Evolutionary conservation across 1,140 invertebrate species (phyloP), one percentile per base, ranked within the genome.

Genomic region (Reticulitermes speratus): DNA sequence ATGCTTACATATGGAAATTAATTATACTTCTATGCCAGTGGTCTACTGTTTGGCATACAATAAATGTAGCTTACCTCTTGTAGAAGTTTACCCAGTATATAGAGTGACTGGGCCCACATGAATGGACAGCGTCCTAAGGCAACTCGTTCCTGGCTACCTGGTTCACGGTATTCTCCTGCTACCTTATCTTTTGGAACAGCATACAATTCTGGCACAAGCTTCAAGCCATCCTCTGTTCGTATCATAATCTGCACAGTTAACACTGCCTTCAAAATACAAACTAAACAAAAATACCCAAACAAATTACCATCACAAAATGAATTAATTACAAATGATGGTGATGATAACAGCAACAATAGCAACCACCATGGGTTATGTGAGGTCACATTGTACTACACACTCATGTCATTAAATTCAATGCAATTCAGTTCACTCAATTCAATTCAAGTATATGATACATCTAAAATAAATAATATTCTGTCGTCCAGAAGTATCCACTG

Each of bases 91-190:
- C 97, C 97, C 81, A 99, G 91, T 90, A 99, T 98, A 90, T 99
- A 99, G 23, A 99, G 92, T 19, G 98, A 99, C 90, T 99, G 99
- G 0, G 97, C 98, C 99, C 99, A 99, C 90, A 99, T 95, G 91
- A 99, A 99, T 7, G 99, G 99, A 90, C 96, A 96, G 90, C 97
- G 94, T 25, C 99, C 99, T 83, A 97, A 92, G 9, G 97, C 94
- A 88, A 97, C 93, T 86, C 99, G 93, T 44, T 94, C 92, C 91
- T 99, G 98, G 88, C 95, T 97, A 52, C 98, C 97, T 5, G 98
- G 98, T 87, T 97, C 94, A 88, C 93, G 93, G 89, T 97, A 97
- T 91, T 99, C 99, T 59, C 93, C 94, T 86, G 95, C 93, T 75
- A 98, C 96, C 89, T 96, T 95, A 87, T 98, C 95, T 85, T 92